These are phyloP conservation scores for Parapristionchus giblindavisi DNA, from an alignment of 2,888 invertebrate genomes.

Conservation along the genomic window DNA sequence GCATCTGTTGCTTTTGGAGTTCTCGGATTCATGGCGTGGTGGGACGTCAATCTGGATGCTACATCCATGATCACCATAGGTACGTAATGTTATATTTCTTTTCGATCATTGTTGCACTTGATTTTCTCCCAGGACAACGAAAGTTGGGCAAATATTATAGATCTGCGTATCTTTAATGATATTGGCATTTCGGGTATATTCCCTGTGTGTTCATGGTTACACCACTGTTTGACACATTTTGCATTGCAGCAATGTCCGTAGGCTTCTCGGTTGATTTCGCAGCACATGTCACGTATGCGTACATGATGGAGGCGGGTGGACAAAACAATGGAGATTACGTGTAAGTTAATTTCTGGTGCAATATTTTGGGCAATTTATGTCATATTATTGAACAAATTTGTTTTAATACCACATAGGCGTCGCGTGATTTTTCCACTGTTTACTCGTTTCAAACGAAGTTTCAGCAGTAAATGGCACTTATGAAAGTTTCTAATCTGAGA, in stretches of 20 bases:
- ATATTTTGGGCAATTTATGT: too few relatives aligned
- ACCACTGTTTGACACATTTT: not conserved
- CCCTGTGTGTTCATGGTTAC: not conserved
- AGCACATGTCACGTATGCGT: conserved; percentile 63
- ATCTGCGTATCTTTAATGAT: too few relatives aligned
- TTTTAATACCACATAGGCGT: too few relatives aligned
- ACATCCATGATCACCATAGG: conserved; percentile 66
- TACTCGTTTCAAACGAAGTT: too few relatives aligned
- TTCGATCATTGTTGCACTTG: not conserved
- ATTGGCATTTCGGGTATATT: not conserved
- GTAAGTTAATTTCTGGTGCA: conserved; percentile 8
- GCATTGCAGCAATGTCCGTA: conserved; percentile 59
- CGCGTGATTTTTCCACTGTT: too few relatives aligned
- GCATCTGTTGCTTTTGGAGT: conserved; percentile 64
- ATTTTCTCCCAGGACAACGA: not conserved
- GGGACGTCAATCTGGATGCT: conserved; percentile 58
- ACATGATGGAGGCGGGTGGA: conserved; percentile 55
- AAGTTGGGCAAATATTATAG: too few relatives aligned
- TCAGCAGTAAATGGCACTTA: too few relatives aligned
- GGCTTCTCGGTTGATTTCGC: conserved; percentile 66
- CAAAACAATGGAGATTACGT: not conserved
- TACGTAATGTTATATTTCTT: not conserved
- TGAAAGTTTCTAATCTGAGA: too few relatives aligned
- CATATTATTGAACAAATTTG: too few relatives aligned
- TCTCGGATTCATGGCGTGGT: conserved; percentile 58